These are phyloP conservation scores for Tragelaphus scriptus DNA, from an alignment of 2,113 vertebrate genomes.

Conservation along the genomic window DNA sequence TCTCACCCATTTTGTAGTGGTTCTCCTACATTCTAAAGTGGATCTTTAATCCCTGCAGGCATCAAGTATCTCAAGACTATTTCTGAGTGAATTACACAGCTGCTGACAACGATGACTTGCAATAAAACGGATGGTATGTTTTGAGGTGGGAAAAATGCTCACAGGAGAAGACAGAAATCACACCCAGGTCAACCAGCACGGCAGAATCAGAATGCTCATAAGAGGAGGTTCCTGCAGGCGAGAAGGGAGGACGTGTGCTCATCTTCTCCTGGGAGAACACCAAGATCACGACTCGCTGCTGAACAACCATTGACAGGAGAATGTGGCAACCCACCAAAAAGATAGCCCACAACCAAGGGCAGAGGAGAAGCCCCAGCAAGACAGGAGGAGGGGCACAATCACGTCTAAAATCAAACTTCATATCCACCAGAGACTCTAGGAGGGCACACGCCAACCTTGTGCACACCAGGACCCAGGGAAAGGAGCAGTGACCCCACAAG, in stretches of 20 bases:
- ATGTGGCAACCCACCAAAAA: background rate
- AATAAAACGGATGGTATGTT: background rate
- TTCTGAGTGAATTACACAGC: background rate
- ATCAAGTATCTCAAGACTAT: background rate
- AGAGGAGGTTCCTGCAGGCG: background rate
- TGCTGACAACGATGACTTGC: background rate
- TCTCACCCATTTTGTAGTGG: too few species aligned
- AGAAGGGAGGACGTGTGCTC: rapidly evolving
- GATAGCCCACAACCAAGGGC: background rate
- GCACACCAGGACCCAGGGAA: rapidly evolving
- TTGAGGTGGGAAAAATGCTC: background rate
- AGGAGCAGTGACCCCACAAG: background rate
- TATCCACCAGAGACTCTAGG: background rate
- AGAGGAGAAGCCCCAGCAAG: background rate
- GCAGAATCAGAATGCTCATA: background rate
- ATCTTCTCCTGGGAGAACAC: background rate
- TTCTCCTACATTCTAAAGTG: background rate
- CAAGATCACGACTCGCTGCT: background rate
- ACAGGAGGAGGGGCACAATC: background rate
- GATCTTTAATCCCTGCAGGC: background rate
- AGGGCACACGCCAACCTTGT: background rate
- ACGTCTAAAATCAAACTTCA: background rate
- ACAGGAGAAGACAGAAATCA: background rate
- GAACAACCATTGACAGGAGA: background rate
- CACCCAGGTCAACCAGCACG: background rate